Evolutionary conservation across 2,888 invertebrate genomes (phyloP).

Genomic region (Temnothorax unifasciatus): DNA sequence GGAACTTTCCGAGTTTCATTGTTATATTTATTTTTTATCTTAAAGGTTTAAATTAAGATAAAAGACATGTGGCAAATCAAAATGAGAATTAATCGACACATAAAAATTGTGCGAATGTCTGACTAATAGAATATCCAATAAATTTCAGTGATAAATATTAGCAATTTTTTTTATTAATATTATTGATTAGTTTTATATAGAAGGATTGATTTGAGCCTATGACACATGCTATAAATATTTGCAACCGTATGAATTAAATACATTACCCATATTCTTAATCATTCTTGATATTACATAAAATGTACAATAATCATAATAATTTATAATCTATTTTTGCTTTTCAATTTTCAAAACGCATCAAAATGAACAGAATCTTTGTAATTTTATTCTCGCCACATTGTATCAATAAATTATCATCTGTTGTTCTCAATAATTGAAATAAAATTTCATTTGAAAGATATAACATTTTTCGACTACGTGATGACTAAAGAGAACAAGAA

Average conservation of each 20-base stretch:
- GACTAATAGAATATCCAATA: neutral
- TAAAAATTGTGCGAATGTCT: neutral
- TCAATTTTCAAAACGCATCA: neutral
- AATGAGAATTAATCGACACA: neutral
- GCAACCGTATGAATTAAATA: neutral
- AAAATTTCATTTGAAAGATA: neutral
- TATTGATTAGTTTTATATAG: neutral
- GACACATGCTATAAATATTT: conserved; percentile 9
- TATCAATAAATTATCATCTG: conserved; percentile 12
- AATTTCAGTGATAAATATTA: neutral
- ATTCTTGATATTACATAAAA: neutral
- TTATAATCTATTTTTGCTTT: neutral
- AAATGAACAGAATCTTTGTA: neutral
- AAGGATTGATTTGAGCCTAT: neutral
- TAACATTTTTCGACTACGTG: conserved; percentile 16
- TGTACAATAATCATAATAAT: neutral
- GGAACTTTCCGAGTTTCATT: conserved; percentile 5
- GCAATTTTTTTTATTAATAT: neutral
- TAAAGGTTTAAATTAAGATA: conserved; percentile 2
- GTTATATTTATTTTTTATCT: neutral
- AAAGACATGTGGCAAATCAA: neutral
- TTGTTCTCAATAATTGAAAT: conserved; percentile 5
- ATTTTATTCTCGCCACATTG: neutral
- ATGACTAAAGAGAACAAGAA: neutral
- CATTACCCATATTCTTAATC: conserved; percentile 11